Percentiles rank a stretch among this genome's conserved stretches.
These are phyloP conservation scores for Mellivora capensis DNA, from an alignment of 2,113 vertebrate genomes.

Conservation along the genomic window DNA sequence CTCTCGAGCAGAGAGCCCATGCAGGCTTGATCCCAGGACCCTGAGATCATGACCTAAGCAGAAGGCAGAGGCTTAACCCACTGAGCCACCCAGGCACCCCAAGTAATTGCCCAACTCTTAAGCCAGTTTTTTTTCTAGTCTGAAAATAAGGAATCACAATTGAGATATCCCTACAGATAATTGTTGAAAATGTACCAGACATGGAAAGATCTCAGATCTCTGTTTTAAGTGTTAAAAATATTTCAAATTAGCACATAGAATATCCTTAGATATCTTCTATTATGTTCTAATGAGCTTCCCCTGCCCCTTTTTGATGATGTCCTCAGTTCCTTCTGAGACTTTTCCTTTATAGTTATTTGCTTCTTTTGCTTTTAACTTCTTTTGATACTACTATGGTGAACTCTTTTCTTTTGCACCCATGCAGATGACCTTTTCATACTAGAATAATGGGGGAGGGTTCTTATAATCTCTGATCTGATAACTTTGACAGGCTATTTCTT, in stretches of 20 bases:
- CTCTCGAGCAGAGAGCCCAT: too few relatives aligned
- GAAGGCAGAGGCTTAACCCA: too few relatives aligned
- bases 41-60: too few relatives aligned
- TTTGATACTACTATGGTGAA: constrained; percentile 86
- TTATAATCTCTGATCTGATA: constrained; percentile 91
- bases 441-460: constrained; percentile 86
- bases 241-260: background rate
- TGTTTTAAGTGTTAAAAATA: constrained; percentile 12
- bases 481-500: constrained; percentile 84
- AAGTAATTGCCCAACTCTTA: background rate
- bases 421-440: constrained; percentile 93
- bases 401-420: constrained; percentile 89
- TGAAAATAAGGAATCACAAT: background rate
- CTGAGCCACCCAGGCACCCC: too few relatives aligned
- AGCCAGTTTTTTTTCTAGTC: background rate
- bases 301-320: constrained; percentile 69
- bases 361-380: constrained; percentile 85
- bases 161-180: background rate
- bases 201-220: background rate
- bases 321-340: constrained; percentile 86
- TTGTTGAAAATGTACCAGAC: background rate
- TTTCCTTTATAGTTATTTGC: constrained; percentile 88
- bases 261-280: background rate
- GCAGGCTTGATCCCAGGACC: too few relatives aligned
- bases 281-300: constrained; percentile 59